These are phyloP conservation scores for Polydesmus complanatus DNA, from an alignment of 2,888 invertebrate genomes.

Conservation along the genomic window DNA sequence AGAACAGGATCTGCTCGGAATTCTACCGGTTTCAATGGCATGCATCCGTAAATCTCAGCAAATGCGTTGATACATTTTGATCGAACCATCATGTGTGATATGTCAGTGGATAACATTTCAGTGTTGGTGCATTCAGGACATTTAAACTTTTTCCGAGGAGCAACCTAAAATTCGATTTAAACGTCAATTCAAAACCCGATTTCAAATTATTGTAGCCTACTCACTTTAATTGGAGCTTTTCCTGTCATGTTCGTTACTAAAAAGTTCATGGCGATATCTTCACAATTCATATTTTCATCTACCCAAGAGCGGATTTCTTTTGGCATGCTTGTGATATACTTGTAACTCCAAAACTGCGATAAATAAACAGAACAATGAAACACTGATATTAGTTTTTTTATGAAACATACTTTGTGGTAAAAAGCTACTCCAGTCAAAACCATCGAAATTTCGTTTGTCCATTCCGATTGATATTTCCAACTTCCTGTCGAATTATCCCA, in stretches of 20 bases:
- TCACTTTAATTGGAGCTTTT: constrained; percentile 80
- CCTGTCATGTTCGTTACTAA: constrained; percentile 82
- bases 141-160: constrained; percentile 91
- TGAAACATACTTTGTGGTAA: constrained; percentile 61
- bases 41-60: constrained; percentile 62
- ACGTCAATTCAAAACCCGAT: constrained; percentile 11
- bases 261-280: constrained; percentile 97
- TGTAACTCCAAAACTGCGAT: constrained; percentile 69
- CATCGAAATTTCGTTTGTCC: constrained; percentile 90
- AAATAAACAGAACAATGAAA: constrained; percentile 6
- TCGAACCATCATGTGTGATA: constrained; percentile 81
- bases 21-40: constrained; percentile 78
- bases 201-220: background rate
- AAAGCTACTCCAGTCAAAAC: constrained; percentile 91
- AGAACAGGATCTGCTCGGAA: constrained; percentile 91
- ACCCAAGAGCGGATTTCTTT: constrained; percentile 73
- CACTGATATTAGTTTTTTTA: background rate
- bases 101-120: constrained; percentile 84
- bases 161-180: constrained; percentile 53
- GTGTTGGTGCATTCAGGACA: constrained; percentile 88
- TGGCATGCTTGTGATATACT: constrained; percentile 82
- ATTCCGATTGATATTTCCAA: constrained; percentile 93
- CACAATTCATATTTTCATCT: constrained; percentile 92
- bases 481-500: constrained; percentile 75
- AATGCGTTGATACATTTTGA: constrained; percentile 77